Evolutionary conservation across 2,888 invertebrate species (phyloP), one percentile per base, ranked within the genome.

Genomic region (Drosophila barbarae): DNA sequence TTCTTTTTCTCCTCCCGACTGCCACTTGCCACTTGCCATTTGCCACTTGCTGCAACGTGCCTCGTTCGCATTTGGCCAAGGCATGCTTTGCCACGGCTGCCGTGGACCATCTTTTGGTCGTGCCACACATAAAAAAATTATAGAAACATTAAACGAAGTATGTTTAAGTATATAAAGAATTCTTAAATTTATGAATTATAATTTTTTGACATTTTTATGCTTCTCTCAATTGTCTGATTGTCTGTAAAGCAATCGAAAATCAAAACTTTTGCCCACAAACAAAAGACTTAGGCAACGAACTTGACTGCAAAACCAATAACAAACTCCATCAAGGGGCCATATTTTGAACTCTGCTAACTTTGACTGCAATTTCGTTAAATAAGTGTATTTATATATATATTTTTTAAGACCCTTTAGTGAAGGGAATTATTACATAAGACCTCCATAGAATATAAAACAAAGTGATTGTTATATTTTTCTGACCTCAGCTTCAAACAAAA

Each of bases 221-320:
- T 23, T 5, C 4, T 23, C 4, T 23, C 4, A 23, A 4, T 23
- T 3, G 23, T 23, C 23, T 23, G 23, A 23, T n/a, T n/a, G n/a
- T n/a, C n/a, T 23, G 23, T 23, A 23, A 23, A 23, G 3, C 23
- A 23, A 23, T 23, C 23, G 23, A 23, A 23, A 23, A 23, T 23
- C 23, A 23, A 23, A 23, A 23, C 23, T 23, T 23, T 23, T 23
- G 23, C 23, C 23, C 23, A 23, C 53, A 71, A 76, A 84, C 77
- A 79, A 84, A 82, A 78, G 84, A 84, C 80, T 80, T 82, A 68
- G 80, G 77, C 83, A 82, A 84, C 85, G 67, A 81, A 77, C 83
- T 83, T 77, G 85, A 74, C 9, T 42, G 23, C 23, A 23, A 5
- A 23, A 23, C 23, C 23, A 3, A 23, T 5, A 23, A 23, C 3